Evolutionary conservation across 2,797 vertebrate species (phyloP).

Genomic region (Acrossocheilus fasciatus): DNA sequence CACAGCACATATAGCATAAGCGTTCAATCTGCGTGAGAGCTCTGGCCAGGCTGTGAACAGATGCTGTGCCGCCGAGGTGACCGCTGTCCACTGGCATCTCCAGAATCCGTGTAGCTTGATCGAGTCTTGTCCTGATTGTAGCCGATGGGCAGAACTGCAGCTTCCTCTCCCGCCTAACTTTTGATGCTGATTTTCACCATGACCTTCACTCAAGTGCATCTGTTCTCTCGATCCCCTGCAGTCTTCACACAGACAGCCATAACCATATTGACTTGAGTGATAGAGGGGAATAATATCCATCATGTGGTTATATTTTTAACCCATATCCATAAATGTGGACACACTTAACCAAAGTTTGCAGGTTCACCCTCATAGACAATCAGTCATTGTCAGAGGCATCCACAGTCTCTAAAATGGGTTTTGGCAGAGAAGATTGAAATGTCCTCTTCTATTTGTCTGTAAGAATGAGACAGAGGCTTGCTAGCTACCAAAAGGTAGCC

Average conservation of each 20-base stretch:
- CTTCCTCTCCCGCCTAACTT: constrained; percentile 5
- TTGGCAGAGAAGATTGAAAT: constrained; percentile 66
- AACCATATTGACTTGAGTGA: constrained; percentile 52
- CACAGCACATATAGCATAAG: background rate
- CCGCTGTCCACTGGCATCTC: constrained; percentile 42
- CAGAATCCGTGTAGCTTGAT: constrained; percentile 55
- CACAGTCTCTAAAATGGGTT: constrained; percentile 51
- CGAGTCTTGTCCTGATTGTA: constrained; percentile 54
- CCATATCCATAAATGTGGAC: constrained; percentile 48
- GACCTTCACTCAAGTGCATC: constrained; percentile 52
- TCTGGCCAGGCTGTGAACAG: constrained; percentile 38
- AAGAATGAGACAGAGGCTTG: constrained; percentile 42
- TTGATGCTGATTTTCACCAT: constrained; percentile 30
- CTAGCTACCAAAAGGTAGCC: constrained; percentile 41
- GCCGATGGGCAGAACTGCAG: constrained; percentile 42
- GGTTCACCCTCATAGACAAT: constrained; percentile 44
- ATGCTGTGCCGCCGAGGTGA: constrained; percentile 52
- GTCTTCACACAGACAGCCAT: constrained; percentile 21
- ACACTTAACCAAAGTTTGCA: constrained; percentile 52
- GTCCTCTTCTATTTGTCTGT: constrained; percentile 64
- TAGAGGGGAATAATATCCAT: constrained; percentile 31
- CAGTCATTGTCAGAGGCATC: constrained; percentile 62
- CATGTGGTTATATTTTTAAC: constrained; percentile 48
- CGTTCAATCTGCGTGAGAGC: background rate
- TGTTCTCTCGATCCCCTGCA: constrained; percentile 19